Percentiles rank a stretch among this genome's conserved stretches.
phyloP scores from a whole-genome alignment of 2,113 vertebrate genomes.

The Spheniscus mendiculus region DNA sequence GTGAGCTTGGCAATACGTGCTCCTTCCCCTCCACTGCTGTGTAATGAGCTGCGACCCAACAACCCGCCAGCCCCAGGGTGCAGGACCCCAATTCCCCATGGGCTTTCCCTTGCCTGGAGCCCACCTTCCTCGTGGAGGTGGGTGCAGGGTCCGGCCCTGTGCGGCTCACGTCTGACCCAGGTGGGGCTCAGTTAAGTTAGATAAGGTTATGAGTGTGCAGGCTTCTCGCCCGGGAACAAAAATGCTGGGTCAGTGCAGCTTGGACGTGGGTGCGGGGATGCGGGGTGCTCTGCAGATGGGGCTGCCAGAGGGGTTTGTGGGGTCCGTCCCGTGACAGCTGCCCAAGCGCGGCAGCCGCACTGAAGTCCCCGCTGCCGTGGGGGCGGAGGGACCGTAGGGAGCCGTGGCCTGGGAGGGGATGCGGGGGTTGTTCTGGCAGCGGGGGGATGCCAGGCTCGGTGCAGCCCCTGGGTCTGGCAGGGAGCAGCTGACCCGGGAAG shows the following conservation, averaged over 20 bases:
- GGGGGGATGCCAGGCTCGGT: not conserved
- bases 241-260: not conserved
- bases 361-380: rapidly evolving
- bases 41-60: not conserved
- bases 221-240: not conserved
- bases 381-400: not conserved
- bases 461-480: not conserved
- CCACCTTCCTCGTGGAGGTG: not conserved
- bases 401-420: not conserved
- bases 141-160: not conserved
- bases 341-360: rapidly evolving
- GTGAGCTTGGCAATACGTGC: not conserved
- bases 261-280: rapidly evolving
- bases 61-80: rapidly evolving
- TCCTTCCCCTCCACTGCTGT: rapidly evolving
- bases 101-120: not conserved
- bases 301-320: rapidly evolving
- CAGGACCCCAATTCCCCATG: rapidly evolving
- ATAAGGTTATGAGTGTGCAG: not conserved
- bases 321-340: not conserved
- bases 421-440: not conserved
- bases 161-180: not conserved
- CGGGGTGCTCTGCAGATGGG: not conserved
- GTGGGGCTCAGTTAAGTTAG: not conserved
- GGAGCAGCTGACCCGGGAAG: not conserved